phyloP scores from a whole-genome alignment of 1,140 invertebrate species.

The Drosophila sturtevanti region DNA sequence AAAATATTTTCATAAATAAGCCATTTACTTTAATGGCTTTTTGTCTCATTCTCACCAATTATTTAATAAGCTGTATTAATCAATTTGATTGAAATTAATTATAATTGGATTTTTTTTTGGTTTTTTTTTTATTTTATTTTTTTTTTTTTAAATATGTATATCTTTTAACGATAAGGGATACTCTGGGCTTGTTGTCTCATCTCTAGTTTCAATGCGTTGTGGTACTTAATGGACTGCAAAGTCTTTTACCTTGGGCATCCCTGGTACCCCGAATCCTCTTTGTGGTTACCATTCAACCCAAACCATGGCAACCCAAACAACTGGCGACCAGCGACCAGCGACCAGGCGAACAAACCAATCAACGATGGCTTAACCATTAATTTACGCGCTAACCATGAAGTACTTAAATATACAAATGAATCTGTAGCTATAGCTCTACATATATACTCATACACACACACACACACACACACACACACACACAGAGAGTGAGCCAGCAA shows the following conservation, averaged over 20 bases:
- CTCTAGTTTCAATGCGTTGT: neutral
- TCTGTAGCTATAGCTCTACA: slow-evolving; percentile 45
- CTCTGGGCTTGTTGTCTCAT: neutral
- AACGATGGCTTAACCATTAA: slow-evolving; percentile 70
- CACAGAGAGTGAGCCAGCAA: neutral
- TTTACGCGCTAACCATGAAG: slow-evolving; percentile 77
- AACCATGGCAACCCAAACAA: slow-evolving; percentile 39
- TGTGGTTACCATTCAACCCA: slow-evolving; percentile 33
- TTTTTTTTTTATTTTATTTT: neutral
- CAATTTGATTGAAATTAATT: neutral
- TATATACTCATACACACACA: slow-evolving; percentile 25
- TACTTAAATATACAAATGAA: slow-evolving; percentile 76
- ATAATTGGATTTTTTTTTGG: neutral
- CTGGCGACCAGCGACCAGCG: slow-evolving; percentile 29
- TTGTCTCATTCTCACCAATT: neutral
- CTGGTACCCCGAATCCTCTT: neutral
- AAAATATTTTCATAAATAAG: too few species aligned
- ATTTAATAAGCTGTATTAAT: neutral
- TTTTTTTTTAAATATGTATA: neutral
- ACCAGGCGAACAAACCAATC: slow-evolving; percentile 26
- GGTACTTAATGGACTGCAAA: slow-evolving; percentile 28
- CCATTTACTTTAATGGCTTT: neutral
- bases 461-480: neutral
- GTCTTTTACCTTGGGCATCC: neutral
- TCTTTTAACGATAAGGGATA: neutral